These are phyloP conservation scores for Artibeus jamaicensis DNA, from an alignment of 2,797 vertebrate genomes.

Conservation along the genomic window DNA sequence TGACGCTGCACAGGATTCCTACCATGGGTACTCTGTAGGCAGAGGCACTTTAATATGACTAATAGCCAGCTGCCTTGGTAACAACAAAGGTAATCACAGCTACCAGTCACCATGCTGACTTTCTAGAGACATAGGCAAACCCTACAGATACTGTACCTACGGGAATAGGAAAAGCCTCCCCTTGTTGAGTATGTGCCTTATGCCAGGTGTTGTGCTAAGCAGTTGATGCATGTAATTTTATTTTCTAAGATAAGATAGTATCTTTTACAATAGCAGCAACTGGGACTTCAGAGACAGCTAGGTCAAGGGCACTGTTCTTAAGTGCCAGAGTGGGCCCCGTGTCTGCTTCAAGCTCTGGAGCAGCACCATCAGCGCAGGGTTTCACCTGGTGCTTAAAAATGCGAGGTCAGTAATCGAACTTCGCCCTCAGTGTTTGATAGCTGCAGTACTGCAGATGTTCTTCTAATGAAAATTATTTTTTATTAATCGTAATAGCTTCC, in stretches of 20 bases:
- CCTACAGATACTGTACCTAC: not conserved
- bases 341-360: not conserved
- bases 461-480: slow-evolving; percentile 18
- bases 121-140: not conserved
- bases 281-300: not conserved
- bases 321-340: not conserved
- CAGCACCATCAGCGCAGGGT: not conserved
- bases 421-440: not conserved
- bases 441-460: not conserved
- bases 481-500: not conserved
- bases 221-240: not conserved
- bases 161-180: not conserved
- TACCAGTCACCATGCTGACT: not conserved
- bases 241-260: not conserved
- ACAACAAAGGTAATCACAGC: not conserved
- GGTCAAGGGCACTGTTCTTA: not conserved
- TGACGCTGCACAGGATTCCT: not conserved
- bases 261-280: not conserved
- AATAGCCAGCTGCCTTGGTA: not conserved
- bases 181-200: not conserved
- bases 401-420: not conserved
- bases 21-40: not conserved
- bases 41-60: not conserved
- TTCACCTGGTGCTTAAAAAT: not conserved
- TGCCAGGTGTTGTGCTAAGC: not conserved